Evolutionary conservation across 92 coral and sea anemone genomes (phyloP), one percentile per base, ranked within the genome.

Genomic region (Palythoa grandis): DNA sequence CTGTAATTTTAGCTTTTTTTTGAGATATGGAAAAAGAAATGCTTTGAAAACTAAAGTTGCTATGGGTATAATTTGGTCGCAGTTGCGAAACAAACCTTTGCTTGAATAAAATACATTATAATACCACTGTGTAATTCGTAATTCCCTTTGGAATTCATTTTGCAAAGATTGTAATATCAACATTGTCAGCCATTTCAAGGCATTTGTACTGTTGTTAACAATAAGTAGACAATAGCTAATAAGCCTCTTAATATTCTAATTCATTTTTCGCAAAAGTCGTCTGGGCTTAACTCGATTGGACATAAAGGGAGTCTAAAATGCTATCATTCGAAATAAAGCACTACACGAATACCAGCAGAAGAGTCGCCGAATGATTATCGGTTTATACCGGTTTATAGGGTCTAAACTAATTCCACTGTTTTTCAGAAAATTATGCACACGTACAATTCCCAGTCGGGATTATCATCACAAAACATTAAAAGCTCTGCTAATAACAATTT

Each of bases 371-470:
- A 4, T 8, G 69, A 5, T 19, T 10, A 7, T 19, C 25, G 35
- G 35, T 29, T 29, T 29, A 29, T 29, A 29, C 11, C 23, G 25
- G 9, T 11, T 19, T 2, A 63, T 23, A 7, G 22, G 22, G 69
- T 23, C 19, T 19, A 19, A 63, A 10, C 6, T 19, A 60, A 60
- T 3, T 17, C 67, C 22, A 19, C 20, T 2, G 2, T 19, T 60
- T 56, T 17, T 60, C 5, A 15, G 7, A 43, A 43, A 43, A 15
- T 60, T 60, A 63, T 19, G 69, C 29, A 11, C 69, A 19, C 10
- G 29, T 19, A 63, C 69, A 63, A 63, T 63, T 63, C 69, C 69
- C 69, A 20, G 23, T 63, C 69, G 69, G 69, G 69, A 63, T 63
- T 63, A 19, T 20, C 11, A 23, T 63, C 25, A 63, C 24, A 63